These are phyloP conservation scores for Cepaea hortensis DNA, from an alignment of 2,888 invertebrate species.

Conservation along the genomic window DNA sequence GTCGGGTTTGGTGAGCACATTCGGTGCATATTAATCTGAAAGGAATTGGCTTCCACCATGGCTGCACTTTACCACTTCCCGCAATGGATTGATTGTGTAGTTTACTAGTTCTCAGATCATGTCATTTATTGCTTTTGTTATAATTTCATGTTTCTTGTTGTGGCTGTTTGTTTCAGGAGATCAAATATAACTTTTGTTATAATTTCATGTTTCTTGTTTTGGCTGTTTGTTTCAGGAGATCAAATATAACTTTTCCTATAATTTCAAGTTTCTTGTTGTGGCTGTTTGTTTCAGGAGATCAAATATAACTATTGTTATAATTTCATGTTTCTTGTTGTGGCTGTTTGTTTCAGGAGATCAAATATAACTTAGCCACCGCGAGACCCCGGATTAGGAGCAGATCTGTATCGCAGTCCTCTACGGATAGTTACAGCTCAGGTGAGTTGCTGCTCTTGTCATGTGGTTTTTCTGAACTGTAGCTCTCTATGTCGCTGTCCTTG, in stretches of 20 bases:
- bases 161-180: conserved; percentile 49
- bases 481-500: neutral
- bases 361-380: conserved; percentile 72
- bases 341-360: conserved; percentile 60
- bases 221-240: conserved; percentile 50
- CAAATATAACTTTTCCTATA: neutral
- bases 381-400: conserved; percentile 90
- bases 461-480: neutral
- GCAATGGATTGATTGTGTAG: no score
- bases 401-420: conserved; percentile 93
- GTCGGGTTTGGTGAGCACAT: no score
- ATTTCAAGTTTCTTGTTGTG: neutral
- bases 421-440: conserved; percentile 96
- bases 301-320: neutral
- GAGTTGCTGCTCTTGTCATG: conserved; percentile 68
- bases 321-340: neutral
- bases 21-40: no score
- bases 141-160: neutral
- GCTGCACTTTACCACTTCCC: no score
- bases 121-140: no score
- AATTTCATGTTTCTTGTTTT: neutral
- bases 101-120: no score
- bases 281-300: conserved; percentile 49
- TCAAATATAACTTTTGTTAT: neutral
- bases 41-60: no score